phyloP scores from a whole-genome alignment of 1,140 invertebrate species.

The Papilio dardanus region DNA sequence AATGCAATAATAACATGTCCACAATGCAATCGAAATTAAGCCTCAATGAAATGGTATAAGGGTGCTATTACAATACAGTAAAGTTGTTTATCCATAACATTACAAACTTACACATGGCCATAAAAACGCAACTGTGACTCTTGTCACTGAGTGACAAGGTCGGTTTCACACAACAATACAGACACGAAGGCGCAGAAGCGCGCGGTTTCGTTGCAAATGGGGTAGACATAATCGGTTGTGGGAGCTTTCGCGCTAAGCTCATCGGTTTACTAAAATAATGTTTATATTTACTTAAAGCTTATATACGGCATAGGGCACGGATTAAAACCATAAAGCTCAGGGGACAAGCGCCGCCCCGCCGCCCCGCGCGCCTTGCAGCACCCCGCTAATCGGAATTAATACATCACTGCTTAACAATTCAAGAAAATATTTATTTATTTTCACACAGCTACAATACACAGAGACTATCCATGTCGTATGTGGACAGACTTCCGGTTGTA shows the following conservation, averaged over 20 bases:
- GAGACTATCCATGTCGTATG: neutral
- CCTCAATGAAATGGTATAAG: neutral
- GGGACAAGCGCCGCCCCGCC: slow-evolving; percentile 46
- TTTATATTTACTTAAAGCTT: slow-evolving; percentile 75
- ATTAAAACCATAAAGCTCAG: slow-evolving; percentile 67
- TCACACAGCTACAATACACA: neutral
- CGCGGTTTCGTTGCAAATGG: slow-evolving; percentile 48
- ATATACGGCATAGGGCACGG: slow-evolving; percentile 62
- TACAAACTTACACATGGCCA: neutral
- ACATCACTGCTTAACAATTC: neutral
- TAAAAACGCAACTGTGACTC: neutral
- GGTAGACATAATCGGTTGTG: slow-evolving; percentile 70
- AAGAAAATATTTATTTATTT: neutral
- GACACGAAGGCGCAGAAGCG: neutral
- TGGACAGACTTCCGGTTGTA: neutral
- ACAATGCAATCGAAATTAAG: neutral
- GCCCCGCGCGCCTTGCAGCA: neutral
- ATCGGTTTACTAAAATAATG: slow-evolving; percentile 80
- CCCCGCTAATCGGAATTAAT: slow-evolving; percentile 16
- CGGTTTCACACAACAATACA: neutral
- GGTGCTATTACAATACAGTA: neutral
- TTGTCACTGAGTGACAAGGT: neutral
- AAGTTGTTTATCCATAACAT: neutral
- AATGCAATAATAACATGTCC: neutral
- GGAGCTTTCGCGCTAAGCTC: slow-evolving; percentile 69